Base-by-base conservation (phyloP, 2,888 invertebrate genomes). In the Andrena flavipes region DNA sequence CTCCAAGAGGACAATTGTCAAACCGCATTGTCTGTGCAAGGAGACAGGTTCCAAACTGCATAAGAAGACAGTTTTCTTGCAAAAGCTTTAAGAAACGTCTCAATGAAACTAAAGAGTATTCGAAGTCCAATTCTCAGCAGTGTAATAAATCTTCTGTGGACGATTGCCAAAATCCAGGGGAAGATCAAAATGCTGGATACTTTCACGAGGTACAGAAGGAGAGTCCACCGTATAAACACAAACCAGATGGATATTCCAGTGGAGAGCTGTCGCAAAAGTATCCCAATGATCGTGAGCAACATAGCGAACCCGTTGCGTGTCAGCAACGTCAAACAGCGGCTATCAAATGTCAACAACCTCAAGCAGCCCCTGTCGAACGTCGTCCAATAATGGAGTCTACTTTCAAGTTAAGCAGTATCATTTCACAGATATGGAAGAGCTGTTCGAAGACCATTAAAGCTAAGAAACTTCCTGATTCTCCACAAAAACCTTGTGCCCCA, bases 171-270 rank as follows among this genome's bases (percentile, higher is more conserved):
- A 42, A 51, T 51, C 20, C 20, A 1, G 10, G 4, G 8, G 13
- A 23, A 26, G 23, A 67, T n/a, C 13, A 29, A 13, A 30, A 63
- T 35, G 13, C 20, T 7, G 51, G 30, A 23, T 64, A 49, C 16
- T 20, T 29, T 13, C 67, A 6, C 1, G 73, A 73, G 16, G 56
- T 76, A 42, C 71, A 79, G 23, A 63, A 33, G 4, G 33, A 5
- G 10, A 49, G 16, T 8, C 74, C 85, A 2, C 29, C 70, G 2
- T 65, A 51, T 4, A 7, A 16, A 3, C 0, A 59, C 6, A 84
- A 84, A 54, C 84, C 84, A 13, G 67, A 49, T 8, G 16, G 6
- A 30, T n/a, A 13, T 29, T 59, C 8, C 4, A 42, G 30, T 10
- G 20, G 33, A 13, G 6, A 63, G 35, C 16, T 0, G 7, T 26